Evolutionary conservation across 2,888 invertebrate species (phyloP).

Genomic region (Agriotes lineatus): DNA sequence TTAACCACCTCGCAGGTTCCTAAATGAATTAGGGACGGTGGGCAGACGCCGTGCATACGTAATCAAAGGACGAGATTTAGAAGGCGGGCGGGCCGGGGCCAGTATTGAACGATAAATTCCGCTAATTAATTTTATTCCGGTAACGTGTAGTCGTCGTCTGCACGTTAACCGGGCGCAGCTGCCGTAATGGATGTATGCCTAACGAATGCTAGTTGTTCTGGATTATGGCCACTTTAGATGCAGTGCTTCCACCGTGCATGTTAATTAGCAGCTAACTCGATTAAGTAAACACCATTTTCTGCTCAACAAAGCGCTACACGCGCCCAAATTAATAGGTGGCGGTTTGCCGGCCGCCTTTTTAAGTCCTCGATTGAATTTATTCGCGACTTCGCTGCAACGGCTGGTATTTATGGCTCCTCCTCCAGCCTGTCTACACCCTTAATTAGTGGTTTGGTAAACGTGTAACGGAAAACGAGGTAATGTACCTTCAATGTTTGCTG

Average conservation of each 20-base stretch:
- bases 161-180: constrained; percentile 25
- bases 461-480: constrained; percentile 13
- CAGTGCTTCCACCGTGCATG: constrained; percentile 33
- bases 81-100: constrained; percentile 55
- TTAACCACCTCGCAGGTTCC: constrained; percentile 34
- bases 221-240: constrained; percentile 40
- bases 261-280: constrained; percentile 41
- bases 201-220: constrained; percentile 37
- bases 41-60: constrained; percentile 57
- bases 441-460: constrained; percentile 7
- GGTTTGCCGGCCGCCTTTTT: background rate
- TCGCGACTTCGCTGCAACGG: background rate
- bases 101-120: constrained; percentile 61
- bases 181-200: constrained; percentile 35
- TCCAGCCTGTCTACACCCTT: background rate
- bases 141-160: constrained; percentile 54
- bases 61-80: constrained; percentile 60
- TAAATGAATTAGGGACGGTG: constrained; percentile 57
- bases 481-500: constrained; percentile 13
- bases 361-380: background rate
- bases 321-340: constrained; percentile 14
- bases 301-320: constrained; percentile 23
- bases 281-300: constrained; percentile 38
- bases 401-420: background rate
- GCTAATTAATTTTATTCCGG: constrained; percentile 63